Base-by-base conservation (phyloP, 2,113 vertebrate species). In the Arvicanthis niloticus region DNA sequence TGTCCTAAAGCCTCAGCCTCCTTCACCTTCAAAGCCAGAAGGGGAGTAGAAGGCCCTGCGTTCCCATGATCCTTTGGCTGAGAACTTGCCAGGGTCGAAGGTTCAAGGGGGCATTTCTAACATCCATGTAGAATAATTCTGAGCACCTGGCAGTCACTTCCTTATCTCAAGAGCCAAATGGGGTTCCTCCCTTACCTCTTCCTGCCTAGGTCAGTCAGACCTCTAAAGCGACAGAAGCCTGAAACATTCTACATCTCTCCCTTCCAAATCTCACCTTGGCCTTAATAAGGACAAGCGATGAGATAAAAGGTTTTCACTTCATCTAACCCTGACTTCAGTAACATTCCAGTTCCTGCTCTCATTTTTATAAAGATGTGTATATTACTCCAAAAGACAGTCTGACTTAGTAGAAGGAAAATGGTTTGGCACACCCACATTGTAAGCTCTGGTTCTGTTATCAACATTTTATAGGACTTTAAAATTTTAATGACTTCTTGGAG, bases 281-380 rank as follows among this genome's bases (percentile, higher is more conserved):
- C n/a, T 89, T 77, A 92, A 60, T 91, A 95, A 93, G 75, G 29
- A 88, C 5, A 56, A 34, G 40, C 62, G 21, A 70, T 62, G 12
- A 91, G 37, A 75, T 62, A 85, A 76, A 70, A 58, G 4, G 58
- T 80, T 88, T 42, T 81, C 15, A 31, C 40, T 17, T 94, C 26
- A 89, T 93, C 24, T 78, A 91, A 62, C 51, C 88, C 75, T 88
- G 45, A 90, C 51, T 88, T 37, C 34, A 88, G 10, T 76, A 70
- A 89, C 65, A 21, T 86, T 75, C 42, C 45, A 67, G 65, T 92
- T 62, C 62, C 19, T 94, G 26, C 72, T 58, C 9, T 37, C 53
- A 22, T 73, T 95, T 91, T 91, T 95, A 82, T 65, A 91, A 94
- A 91, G 13, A n/a, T 67, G 17, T 92, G 58, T 77, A 90, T 17